Evolutionary conservation across 92 coral and sea anemone genomes (phyloP), one percentile per base, ranked within the genome.

Genomic region (Palythoa grandiflora): DNA sequence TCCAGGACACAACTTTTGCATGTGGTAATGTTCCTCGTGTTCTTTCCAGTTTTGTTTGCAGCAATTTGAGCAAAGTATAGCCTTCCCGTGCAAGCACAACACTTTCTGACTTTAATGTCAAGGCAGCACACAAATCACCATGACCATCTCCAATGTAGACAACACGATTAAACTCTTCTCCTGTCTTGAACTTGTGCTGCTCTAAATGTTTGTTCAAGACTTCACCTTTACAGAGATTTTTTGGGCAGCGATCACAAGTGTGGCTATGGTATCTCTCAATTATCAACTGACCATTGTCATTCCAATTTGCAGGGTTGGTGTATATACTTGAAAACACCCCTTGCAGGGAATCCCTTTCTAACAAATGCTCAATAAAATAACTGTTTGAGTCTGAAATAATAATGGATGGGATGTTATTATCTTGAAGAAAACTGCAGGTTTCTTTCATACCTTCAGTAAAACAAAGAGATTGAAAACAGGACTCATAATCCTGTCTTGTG

Each of bases 391-490:
- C 99, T 5, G 99, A 97, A 51, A 97, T 95, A 16, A 97, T 91
- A 51, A 95, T 88, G 36, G 93, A 80, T 19, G 93, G 88, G 28
- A 97, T 90, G 14, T 78, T 79, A 57, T 87, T 86, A 28, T 77
- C 72, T 14, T 55, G 50, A 68, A 97, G 73, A 68, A 89, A 94
- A 74, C 65, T 50, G 74, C 98, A 96, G 35, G 93, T 80, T 74
- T 95, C 99, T 77, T 97, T 97, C 98, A 97, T 97, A 68, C 99
- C 99, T 73, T 84, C 91, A 21, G 89, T 93, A 88, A 97, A 97
- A 10, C 86, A 84, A 5, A 97, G 85, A 55, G 93, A 86, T 95
- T 95, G 91, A 85, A 97, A 92, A 75, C 99, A 97, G 20, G 77
- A 91, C 51, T 85, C 89, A 83, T 87, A 94, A 79, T 97, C 96